Conservation (phyloP, 2,888 invertebrate genomes). For the Gymnocheta viridis region DNA sequence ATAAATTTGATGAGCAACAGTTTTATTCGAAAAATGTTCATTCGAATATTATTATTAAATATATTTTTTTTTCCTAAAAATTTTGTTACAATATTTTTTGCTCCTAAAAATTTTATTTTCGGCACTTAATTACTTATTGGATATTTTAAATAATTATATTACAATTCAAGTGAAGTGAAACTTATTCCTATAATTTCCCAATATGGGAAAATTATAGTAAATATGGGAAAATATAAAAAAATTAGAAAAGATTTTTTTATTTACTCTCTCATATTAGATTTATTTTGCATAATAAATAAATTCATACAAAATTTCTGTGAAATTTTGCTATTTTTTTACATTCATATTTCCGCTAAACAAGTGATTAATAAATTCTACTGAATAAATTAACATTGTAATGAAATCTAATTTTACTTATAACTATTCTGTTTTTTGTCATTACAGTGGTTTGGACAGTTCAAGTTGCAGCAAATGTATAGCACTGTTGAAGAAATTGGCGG, state of each 20-base stretch:
- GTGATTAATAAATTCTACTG: neutral
- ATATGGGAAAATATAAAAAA: no score
- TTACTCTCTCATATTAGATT: neutral
- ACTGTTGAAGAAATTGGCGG: conserved; percentile 90
- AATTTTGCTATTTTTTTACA: neutral
- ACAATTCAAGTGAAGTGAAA: neutral
- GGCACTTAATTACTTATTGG: no score
- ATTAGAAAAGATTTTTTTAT: neutral
- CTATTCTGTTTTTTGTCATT: conserved; percentile 1
- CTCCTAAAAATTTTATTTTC: no score
- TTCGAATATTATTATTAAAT: no score
- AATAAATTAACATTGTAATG: neutral
- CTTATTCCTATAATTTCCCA: neutral
- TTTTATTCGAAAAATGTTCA: no score
- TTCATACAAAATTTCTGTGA: neutral
- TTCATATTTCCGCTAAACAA: neutral
- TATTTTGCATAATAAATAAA: neutral
- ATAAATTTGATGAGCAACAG: no score
- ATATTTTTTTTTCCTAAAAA: no score
- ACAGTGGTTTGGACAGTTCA: conserved; percentile 93
- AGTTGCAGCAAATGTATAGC: conserved; percentile 93
- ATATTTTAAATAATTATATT: no score
- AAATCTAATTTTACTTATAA: neutral
- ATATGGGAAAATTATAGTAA: neutral
- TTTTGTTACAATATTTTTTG: no score